Evolutionary conservation across 1,140 invertebrate species (phyloP), one percentile per base, ranked within the genome.

Genomic region (Aphaenogaster ashmeadi): DNA sequence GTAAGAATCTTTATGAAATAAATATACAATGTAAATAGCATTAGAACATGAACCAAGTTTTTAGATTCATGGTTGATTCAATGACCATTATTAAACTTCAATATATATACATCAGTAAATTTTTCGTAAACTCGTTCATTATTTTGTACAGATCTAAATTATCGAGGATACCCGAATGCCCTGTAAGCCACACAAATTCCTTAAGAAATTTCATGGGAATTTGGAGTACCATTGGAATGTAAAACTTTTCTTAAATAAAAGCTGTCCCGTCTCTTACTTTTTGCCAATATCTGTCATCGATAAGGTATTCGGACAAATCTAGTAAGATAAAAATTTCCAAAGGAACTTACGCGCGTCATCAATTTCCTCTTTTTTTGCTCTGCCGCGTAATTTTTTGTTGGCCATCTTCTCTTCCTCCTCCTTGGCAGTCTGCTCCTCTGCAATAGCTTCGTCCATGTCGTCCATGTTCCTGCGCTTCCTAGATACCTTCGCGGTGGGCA

Each of bases 341-440:
- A 50, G 7, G 0, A 21, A 54, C 87, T 52, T 79, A 88, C 87
- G 6, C n/a, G 71, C 69, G 38, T 84, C 62, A 44, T 72, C 21
- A 3, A 18, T n/a, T 3, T 86, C 56, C 9, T 18, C 44, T 60
- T 89, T 88, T 50, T 89, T 89, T 3, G 69, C 9, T 52, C n/a
- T 77, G 0, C 52, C 38, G 2, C 88, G 89, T 8, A 56, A 18
- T 50, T 41, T 80, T 5, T 86, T 89, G 18, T n/a, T n/a, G 33
- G 21, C 15, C 2, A 18, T 21, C 0, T 52, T 18, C 0, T 72
- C 27, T 0, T 44, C 56, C 0, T 8, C 27, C 6, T 77, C 47
- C 1, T 21, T 8, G 2, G 13, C 0, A 7, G 11, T 15, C 8
- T 71, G 33, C 2, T 0, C 38, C 11, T 21, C 47, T 2, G 11